Evolutionary conservation across 1,140 invertebrate species (phyloP), one percentile per base, ranked within the genome.

Genomic region (Holcopasites calliopsidis): DNA sequence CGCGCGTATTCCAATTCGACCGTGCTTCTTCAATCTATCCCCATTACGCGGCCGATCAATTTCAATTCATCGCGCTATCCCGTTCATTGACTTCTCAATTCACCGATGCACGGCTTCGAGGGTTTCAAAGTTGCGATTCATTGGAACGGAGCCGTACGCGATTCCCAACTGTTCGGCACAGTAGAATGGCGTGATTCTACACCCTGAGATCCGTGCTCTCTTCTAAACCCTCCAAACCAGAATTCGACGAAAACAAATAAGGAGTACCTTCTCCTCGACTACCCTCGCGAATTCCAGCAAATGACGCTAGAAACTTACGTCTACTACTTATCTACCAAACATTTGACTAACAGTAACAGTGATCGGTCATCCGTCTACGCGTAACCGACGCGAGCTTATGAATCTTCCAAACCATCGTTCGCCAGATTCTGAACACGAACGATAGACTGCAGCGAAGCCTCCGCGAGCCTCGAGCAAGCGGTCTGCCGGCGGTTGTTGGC

Each of bases 71-170:
- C 52, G 65, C n/a, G 26, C 54, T 68, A 66, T 54, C 62, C 31
- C 62, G 73, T 76, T 76, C 57, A 60, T 76, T 73, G 70, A 73
- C 70, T 73, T 60, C 73, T 69, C 65, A 50, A 75, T 69, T 69
- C 58, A 21, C 35, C 33, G 58, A 62, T 64, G 58, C 69, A 31
- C 28, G 26, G 60, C 49, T 73, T 73, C 49, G n/a, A 64, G 47
- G 49, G 60, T 64, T 65, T 64, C 60, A 26, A 54, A 54, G 60
- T 65, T 54, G 35, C 60, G 16, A 52, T 52, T 65, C 47, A 23
- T 3, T 26, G 42, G 23, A 49, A 26, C 26, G 18, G 18, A n/a
- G 1, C 35, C 13, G 47, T 23, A 35, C 31, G 31, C 13, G n/a
- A 38, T 58, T 70, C 54, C 13, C 8, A 11, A 69, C 28, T n/a